These are phyloP conservation scores for Elaeidobius kamerunicus DNA, from an alignment of 2,888 invertebrate species.

Conservation along the genomic window DNA sequence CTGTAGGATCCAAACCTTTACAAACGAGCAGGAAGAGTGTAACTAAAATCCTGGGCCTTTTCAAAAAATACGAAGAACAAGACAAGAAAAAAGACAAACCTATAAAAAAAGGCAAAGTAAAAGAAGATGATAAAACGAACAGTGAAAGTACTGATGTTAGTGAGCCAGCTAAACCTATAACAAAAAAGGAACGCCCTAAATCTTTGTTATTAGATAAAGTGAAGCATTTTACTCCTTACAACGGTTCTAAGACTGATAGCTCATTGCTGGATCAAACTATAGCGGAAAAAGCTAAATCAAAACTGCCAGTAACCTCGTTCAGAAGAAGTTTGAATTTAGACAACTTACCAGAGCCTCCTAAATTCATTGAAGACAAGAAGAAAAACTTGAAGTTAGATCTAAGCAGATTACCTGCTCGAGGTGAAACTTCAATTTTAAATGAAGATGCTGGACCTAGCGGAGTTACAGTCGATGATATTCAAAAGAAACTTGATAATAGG, in stretches of 20 bases:
- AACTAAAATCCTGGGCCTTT: slow-evolving; percentile 72
- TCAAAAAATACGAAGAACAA: slow-evolving; percentile 68
- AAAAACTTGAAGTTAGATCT: slow-evolving; percentile 63
- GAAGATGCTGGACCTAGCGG: slow-evolving; percentile 16
- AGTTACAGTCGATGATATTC: slow-evolving; percentile 3
- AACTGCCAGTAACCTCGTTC: slow-evolving; percentile 45
- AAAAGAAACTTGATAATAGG: slow-evolving; percentile 27
- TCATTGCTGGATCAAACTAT: slow-evolving; percentile 28
- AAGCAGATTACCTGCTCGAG: slow-evolving; percentile 44
- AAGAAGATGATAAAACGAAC: slow-evolving; percentile 32
- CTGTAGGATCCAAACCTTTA: slow-evolving; percentile 49
- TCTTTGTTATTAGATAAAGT: slow-evolving; percentile 56
- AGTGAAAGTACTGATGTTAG: slow-evolving; percentile 26
- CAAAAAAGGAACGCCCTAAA: slow-evolving; percentile 55
- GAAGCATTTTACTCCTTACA: slow-evolving; percentile 50
- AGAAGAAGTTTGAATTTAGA: slow-evolving; percentile 48
- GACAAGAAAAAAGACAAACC: slow-evolving; percentile 43
- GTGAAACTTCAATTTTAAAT: slow-evolving; percentile 26
- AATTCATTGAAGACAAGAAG: slow-evolving; percentile 38
- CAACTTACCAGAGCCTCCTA: slow-evolving; percentile 39
- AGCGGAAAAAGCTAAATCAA: slow-evolving; percentile 43
- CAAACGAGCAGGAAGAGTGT: slow-evolving; percentile 64
- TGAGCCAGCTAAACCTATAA: slow-evolving; percentile 21
- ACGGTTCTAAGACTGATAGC: slow-evolving; percentile 51
- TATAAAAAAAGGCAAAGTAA: slow-evolving; percentile 36